Conservation (phyloP, 2,797 vertebrate genomes). For the Neoniphon sammara region DNA sequence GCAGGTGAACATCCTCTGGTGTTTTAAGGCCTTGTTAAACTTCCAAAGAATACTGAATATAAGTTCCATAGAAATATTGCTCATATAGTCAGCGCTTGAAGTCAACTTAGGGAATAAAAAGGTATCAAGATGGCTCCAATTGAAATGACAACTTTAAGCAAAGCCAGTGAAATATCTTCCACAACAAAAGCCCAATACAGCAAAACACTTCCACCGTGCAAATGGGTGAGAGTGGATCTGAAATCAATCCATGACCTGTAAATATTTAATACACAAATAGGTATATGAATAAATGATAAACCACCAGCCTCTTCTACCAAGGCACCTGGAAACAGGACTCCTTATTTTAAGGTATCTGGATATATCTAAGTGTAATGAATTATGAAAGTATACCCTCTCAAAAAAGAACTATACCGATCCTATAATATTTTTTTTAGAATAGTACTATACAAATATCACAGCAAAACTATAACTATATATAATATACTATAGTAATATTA, state of each 20-base stretch:
- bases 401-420: conserved; percentile 38
- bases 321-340: conserved; percentile 67
- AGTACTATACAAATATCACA: conserved; percentile 61
- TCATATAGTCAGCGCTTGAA: conserved; percentile 49
- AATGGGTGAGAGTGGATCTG: conserved; percentile 35
- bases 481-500: conserved; percentile 45
- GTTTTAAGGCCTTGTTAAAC: conserved; percentile 62
- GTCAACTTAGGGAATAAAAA: conserved; percentile 28
- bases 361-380: conserved; percentile 24
- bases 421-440: conserved; percentile 45
- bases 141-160: conserved; percentile 25
- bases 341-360: conserved; percentile 47
- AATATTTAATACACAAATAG: conserved; percentile 69
- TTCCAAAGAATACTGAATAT: conserved; percentile 53
- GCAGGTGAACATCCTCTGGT: conserved; percentile 55
- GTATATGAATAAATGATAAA: conserved; percentile 64
- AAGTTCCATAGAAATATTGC: conserved; percentile 71
- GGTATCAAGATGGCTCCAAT: conserved; percentile 32
- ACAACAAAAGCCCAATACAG: conserved; percentile 37
- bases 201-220: conserved; percentile 41
- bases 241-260: conserved; percentile 54
- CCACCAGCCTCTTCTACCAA: conserved; percentile 39
- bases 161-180: conserved; percentile 33
- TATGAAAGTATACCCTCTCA: conserved; percentile 17
- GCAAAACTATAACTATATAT: conserved; percentile 53